Percentiles rank a stretch among this genome's conserved stretches.
Evolutionary conservation across 2,113 vertebrate genomes (phyloP).

Genomic region (Phainopepla nitens): DNA sequence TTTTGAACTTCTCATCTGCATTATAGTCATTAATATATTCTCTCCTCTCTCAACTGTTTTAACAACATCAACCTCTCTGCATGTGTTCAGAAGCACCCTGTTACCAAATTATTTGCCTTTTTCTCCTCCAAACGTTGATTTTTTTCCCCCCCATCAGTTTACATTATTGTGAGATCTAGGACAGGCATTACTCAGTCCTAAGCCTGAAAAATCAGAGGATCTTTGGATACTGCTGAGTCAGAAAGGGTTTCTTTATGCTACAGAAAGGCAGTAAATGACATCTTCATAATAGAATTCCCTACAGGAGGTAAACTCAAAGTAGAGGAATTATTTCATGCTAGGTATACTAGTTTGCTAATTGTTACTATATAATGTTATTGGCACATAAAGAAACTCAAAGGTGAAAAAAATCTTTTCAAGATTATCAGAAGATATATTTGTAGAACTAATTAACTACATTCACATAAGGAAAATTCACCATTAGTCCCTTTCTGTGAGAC

Average conservation of each 20-base stretch:
- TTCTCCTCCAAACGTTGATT: not conserved
- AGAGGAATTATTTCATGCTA: not conserved
- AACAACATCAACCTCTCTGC: not conserved
- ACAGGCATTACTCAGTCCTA: not conserved
- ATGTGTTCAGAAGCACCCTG: not conserved
- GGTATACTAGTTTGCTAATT: not conserved
- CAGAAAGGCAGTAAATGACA: not conserved
- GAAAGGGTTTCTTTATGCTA: not conserved
- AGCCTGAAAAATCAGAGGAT: not conserved
- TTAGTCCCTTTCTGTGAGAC: not conserved
- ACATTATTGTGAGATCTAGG: not conserved
- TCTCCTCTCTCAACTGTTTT: not conserved
- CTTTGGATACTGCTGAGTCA: not conserved
- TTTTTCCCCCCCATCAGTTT: accelerated
- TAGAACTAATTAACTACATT: not conserved
- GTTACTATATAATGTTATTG: not conserved
- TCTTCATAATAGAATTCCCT: not conserved
- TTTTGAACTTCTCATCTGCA: not conserved
- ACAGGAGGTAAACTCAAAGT: not conserved
- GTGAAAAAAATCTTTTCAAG: not conserved
- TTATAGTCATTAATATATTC: not conserved
- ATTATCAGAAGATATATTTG: not conserved
- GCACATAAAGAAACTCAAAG: not conserved
- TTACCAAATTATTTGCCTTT: not conserved
- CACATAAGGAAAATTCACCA: not conserved